These are phyloP conservation scores for Cryptotermes secundus DNA, from an alignment of 1,140 invertebrate species.

Conservation along the genomic window DNA sequence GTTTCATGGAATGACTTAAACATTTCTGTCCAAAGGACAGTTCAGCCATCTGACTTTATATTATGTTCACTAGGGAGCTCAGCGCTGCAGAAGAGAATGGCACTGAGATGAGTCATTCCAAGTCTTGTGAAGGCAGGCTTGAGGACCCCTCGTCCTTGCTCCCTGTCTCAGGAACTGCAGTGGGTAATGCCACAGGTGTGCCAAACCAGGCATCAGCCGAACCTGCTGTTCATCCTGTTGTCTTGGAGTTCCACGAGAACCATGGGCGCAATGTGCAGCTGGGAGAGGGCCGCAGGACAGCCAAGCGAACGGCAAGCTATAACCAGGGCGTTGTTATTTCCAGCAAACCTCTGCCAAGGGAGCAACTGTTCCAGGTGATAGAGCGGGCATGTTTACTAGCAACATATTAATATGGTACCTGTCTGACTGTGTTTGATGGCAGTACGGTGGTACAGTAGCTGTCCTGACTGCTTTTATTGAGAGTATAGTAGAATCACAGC, in stretches of 20 bases:
- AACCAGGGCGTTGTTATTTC: slow-evolving; percentile 74
- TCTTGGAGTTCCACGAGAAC: slow-evolving; percentile 57
- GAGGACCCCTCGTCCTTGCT: not conserved
- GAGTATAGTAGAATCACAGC: no score
- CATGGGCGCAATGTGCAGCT: slow-evolving; percentile 76
- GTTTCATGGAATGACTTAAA: no score
- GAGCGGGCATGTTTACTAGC: no score
- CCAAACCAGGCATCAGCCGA: slow-evolving; percentile 51
- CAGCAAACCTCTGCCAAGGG: slow-evolving; percentile 57
- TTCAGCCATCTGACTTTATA: no score
- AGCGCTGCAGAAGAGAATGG: not conserved
- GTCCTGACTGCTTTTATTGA: no score
- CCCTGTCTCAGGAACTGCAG: not conserved
- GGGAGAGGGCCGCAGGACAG: slow-evolving; percentile 56
- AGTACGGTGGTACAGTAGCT: no score
- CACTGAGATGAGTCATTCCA: not conserved
- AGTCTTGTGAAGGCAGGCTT: not conserved
- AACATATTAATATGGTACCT: no score
- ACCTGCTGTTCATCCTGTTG: slow-evolving; percentile 50
- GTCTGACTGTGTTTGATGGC: no score
- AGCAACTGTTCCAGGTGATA: slow-evolving; percentile 59
- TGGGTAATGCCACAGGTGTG: no score
- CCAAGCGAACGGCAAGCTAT: slow-evolving; percentile 68
- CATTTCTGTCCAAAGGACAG: no score
- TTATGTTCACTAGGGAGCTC: not conserved